phyloP scores from a whole-genome alignment of 1,140 invertebrate genomes.

The Ylistrum balloti region DNA sequence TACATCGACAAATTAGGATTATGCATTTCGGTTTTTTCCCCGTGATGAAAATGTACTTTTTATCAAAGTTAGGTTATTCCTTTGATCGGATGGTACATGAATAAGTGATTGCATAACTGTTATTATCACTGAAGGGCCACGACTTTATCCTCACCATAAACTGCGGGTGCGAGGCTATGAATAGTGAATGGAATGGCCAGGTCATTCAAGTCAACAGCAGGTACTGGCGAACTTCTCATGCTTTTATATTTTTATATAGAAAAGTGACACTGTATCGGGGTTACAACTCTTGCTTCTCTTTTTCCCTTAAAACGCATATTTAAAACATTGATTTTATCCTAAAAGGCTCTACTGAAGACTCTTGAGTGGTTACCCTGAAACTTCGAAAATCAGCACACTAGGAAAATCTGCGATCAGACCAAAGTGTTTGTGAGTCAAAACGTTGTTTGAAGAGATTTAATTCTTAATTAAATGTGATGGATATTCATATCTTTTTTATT shows the following conservation, averaged over 20 bases:
- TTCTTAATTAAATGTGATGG: too few relatives aligned
- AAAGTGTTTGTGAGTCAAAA: too few relatives aligned
- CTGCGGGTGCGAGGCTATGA: neutral
- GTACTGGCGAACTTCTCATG: slow-evolving; percentile 1
- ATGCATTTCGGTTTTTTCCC: neutral
- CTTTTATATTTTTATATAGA: neutral
- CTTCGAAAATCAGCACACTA: too few relatives aligned
- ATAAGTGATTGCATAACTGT: slow-evolving; percentile 21
- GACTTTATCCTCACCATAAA: neutral
- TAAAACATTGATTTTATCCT: too few relatives aligned
- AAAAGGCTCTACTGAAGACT: too few relatives aligned
- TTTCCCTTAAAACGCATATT: too few relatives aligned
- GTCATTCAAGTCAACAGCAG: neutral
- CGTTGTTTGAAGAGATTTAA: too few relatives aligned
- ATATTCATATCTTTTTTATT: too few relatives aligned
- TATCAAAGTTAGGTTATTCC: neutral
- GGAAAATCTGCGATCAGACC: too few relatives aligned
- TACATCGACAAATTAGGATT: neutral
- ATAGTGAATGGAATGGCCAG: neutral
- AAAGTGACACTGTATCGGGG: too few relatives aligned
- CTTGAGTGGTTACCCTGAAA: too few relatives aligned
- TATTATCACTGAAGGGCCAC: neutral
- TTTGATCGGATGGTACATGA: neutral
- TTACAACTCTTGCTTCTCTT: too few relatives aligned
- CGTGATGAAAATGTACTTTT: neutral